Evolutionary conservation across 2,797 vertebrate genomes (phyloP).

Genomic region (Nannoperca australis): DNA sequence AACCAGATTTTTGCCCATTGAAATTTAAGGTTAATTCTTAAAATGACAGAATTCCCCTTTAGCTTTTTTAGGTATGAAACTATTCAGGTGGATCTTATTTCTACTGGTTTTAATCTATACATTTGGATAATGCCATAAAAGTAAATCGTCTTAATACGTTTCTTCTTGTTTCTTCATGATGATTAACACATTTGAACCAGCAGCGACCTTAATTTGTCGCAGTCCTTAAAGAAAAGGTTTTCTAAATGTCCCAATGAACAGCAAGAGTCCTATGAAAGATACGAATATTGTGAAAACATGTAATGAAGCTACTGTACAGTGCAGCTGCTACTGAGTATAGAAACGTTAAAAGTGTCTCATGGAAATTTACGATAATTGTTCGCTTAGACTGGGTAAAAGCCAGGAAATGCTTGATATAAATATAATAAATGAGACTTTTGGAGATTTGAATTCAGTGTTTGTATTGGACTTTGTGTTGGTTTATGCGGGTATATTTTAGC

Average conservation of each 20-base stretch:
- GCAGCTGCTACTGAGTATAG: neutral
- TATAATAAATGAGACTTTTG: neutral
- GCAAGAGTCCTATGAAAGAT: neutral
- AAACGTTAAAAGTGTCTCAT: neutral
- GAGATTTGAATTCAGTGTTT: neutral
- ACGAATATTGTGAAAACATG: neutral
- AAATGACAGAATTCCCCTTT: neutral
- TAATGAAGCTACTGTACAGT: neutral
- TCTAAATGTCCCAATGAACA: neutral
- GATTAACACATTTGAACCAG: neutral
- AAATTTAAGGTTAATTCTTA: neutral
- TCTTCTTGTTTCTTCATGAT: neutral
- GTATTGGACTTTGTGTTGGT: neutral
- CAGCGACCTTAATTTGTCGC: neutral
- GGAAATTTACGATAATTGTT: conserved; percentile 2
- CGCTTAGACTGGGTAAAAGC: conserved; percentile 12
- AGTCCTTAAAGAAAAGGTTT: neutral
- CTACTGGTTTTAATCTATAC: neutral
- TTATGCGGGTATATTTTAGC: neutral
- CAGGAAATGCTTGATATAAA: neutral
- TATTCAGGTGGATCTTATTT: neutral
- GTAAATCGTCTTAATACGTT: neutral
- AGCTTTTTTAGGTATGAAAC: neutral
- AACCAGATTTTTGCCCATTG: neutral
- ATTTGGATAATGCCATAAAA: neutral